Evolutionary conservation across 2,888 invertebrate species (phyloP).

Genomic region (Apodemia mormo): DNA sequence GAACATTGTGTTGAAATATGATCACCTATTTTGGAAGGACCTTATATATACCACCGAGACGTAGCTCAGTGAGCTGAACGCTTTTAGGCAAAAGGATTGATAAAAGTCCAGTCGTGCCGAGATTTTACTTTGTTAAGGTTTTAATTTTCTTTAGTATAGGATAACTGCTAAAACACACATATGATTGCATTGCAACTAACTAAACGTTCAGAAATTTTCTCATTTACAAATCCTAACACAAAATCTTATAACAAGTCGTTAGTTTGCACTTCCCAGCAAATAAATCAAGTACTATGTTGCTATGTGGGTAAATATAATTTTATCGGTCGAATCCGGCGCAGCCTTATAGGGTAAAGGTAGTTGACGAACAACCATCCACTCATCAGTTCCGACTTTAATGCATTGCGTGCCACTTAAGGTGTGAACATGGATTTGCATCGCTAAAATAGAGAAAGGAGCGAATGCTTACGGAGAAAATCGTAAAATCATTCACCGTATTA

Average conservation of each 20-base stretch:
- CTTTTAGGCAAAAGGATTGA: too few relatives aligned
- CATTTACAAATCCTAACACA: slow-evolving; percentile 3
- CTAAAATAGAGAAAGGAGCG: slow-evolving; percentile 36
- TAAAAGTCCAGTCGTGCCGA: too few relatives aligned
- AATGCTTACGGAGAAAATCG: slow-evolving; percentile 50
- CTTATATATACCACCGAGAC: too few relatives aligned
- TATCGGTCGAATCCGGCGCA: slow-evolving; percentile 32
- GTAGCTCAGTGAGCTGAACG: too few relatives aligned
- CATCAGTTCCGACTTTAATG: slow-evolving; percentile 25
- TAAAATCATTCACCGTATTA: slow-evolving; percentile 17
- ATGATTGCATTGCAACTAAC: too few relatives aligned
- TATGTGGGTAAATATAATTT: slow-evolving; percentile 32
- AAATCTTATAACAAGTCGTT: slow-evolving; percentile 24
- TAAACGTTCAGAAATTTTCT: neutral
- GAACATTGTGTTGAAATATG: too few relatives aligned
- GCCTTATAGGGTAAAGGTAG: slow-evolving; percentile 38
- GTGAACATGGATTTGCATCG: slow-evolving; percentile 37
- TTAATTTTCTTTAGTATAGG: too few relatives aligned
- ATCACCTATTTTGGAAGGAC: too few relatives aligned
- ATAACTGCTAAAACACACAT: too few relatives aligned
- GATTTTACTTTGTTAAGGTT: too few relatives aligned
- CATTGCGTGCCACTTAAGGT: slow-evolving; percentile 32
- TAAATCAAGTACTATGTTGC: slow-evolving; percentile 28
- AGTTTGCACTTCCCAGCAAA: slow-evolving; percentile 24
- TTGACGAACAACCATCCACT: slow-evolving; percentile 32